A percentile compares a stretch with the other conserved stretches of the same genome.
These are phyloP conservation scores for Neotoxoptera formosana DNA, from an alignment of 1,140 invertebrate genomes.

Conservation along the genomic window DNA sequence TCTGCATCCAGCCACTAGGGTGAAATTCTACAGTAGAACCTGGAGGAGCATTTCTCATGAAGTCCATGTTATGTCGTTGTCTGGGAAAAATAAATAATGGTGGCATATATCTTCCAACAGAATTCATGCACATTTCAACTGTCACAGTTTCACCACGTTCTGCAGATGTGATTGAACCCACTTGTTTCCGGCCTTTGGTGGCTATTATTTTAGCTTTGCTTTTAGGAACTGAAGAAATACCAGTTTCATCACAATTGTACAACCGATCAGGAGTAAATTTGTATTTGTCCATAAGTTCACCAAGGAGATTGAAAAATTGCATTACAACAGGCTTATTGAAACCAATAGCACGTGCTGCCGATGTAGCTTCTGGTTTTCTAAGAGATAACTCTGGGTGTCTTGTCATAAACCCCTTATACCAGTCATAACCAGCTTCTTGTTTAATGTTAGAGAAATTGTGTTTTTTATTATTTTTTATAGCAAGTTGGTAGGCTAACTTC, in stretches of 20 bases:
- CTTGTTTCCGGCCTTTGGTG: slow-evolving; percentile 61
- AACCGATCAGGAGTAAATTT: slow-evolving; percentile 60
- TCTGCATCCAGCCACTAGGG: slow-evolving; percentile 61
- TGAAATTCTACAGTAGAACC: slow-evolving; percentile 60
- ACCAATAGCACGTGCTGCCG: slow-evolving; percentile 25
- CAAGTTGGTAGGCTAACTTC: not conserved
- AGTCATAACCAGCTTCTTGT: slow-evolving; percentile 62
- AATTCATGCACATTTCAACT: slow-evolving; percentile 63
- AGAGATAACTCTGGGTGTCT: slow-evolving; percentile 62
- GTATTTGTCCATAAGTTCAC: slow-evolving; percentile 47
- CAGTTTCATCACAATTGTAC: slow-evolving; percentile 64
- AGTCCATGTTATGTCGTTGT: slow-evolving; percentile 59
- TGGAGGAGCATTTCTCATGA: slow-evolving; percentile 61
- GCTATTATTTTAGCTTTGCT: slow-evolving; percentile 63
- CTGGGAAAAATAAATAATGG: slow-evolving; percentile 59
- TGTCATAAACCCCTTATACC: slow-evolving; percentile 63
- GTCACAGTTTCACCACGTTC: slow-evolving; percentile 62
- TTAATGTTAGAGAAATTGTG: not conserved
- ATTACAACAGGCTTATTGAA: slow-evolving; percentile 23
- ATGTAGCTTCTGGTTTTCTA: slow-evolving; percentile 62
- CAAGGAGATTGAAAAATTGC: not conserved
- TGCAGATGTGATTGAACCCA: slow-evolving; percentile 62
- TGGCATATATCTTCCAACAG: slow-evolving; percentile 62
- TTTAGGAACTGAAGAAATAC: slow-evolving; percentile 64
- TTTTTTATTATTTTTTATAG: not conserved